phyloP scores from a whole-genome alignment of 2,113 vertebrate genomes.

The Acanthisitta chloris region DNA sequence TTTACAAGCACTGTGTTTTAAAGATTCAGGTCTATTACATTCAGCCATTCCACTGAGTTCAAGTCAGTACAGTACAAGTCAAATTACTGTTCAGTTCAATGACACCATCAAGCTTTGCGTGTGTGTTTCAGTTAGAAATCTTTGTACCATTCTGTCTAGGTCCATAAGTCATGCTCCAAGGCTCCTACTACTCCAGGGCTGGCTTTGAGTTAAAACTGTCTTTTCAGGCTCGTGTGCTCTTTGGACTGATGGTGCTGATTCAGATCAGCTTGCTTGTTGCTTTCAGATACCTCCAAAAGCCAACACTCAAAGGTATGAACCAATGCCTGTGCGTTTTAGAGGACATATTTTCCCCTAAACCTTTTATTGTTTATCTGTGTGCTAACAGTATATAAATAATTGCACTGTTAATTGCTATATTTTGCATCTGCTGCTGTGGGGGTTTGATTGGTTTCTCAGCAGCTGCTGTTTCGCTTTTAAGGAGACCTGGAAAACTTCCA shows the following conservation, averaged over 20 bases:
- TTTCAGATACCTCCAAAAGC: constrained; percentile 78
- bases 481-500: not conserved
- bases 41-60: not conserved
- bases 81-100: not conserved
- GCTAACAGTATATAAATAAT: not conserved
- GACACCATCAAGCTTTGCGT: not conserved
- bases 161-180: not conserved
- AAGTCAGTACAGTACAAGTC: not conserved
- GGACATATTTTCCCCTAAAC: not conserved
- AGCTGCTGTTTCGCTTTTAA: not conserved
- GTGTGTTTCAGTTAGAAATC: not conserved
- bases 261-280: constrained; percentile 80
- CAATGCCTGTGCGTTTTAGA: not conserved
- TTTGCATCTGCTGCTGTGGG: not conserved
- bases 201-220: not conserved
- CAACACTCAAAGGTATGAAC: constrained; percentile 81
- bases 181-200: not conserved
- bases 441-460: not conserved
- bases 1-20: not conserved
- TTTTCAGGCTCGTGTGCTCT: constrained; percentile 78
- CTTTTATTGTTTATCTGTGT: not conserved
- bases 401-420: not conserved
- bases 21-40: not conserved
- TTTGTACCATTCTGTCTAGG: not conserved
- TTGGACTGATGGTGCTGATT: constrained; percentile 76